Evolutionary conservation across 2,113 vertebrate species (phyloP).

Genomic region (Nycticorax nycticorax): DNA sequence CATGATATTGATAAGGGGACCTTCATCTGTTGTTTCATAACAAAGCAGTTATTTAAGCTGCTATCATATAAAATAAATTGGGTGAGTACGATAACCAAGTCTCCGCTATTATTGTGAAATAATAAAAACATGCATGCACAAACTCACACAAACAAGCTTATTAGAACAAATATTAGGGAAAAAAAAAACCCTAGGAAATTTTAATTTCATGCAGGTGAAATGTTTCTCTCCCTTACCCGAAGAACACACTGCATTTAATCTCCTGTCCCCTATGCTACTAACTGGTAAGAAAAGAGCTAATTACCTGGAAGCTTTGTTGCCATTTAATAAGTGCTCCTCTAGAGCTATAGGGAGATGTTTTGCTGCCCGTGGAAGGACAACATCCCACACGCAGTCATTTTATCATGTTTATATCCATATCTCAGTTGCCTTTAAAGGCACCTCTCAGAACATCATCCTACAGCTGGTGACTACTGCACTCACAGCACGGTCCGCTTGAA

Average conservation of each 20-base stretch:
- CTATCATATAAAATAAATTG: slow-evolving; percentile 30
- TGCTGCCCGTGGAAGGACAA: not conserved
- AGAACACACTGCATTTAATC: not conserved
- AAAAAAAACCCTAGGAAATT: slow-evolving; percentile 30
- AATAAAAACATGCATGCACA: not conserved
- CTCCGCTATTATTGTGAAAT: slow-evolving; percentile 46
- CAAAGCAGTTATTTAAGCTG: slow-evolving; percentile 29
- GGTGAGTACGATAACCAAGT: slow-evolving; percentile 1
- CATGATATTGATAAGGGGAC: not conserved
- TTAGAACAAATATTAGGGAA: not conserved
- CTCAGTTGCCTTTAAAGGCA: not conserved
- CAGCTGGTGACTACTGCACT: not conserved
- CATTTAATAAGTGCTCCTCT: not conserved
- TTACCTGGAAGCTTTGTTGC: not conserved
- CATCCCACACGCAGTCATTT: not conserved
- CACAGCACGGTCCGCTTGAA: not conserved
- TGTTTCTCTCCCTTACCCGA: not conserved
- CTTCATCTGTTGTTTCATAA: not conserved
- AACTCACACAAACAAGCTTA: not conserved
- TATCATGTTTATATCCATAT: not conserved
- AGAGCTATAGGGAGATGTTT: not conserved
- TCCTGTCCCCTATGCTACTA: not conserved
- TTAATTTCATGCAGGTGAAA: slow-evolving; percentile 40
- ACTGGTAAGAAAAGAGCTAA: not conserved
- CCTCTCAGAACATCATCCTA: not conserved